Base-by-base conservation (phyloP, 2,797 vertebrate genomes). In the Okamejei kenojei region DNA sequence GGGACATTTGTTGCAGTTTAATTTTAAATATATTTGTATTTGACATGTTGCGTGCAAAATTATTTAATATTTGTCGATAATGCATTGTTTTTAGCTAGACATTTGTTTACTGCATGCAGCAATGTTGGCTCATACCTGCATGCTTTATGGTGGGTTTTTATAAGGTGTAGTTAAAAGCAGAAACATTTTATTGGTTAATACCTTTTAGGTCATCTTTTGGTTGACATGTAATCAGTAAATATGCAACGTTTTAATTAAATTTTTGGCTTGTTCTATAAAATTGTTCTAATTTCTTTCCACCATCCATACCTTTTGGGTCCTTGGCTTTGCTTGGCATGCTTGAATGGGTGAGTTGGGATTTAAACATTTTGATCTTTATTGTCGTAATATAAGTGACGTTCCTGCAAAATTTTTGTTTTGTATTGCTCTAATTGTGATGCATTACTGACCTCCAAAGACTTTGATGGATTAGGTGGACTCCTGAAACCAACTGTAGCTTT, bases 401-500 rank as follows among this genome's bases (percentile, higher is more conserved):
- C 90, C 71, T 74, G 90, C 23, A 92, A 92, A 29, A 29, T 54
- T 76, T 73, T 94, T 93, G 94, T 0, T 94, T 73, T 95, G 94
- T 95, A 94, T 94, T 95, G 54, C 96, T 93, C 86, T 96, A 92
- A 92, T 58, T 58, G 38, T 76, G 45, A 76, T 92, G 35, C 90
- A 92, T 92, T 92, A 92, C 90, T 92, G 71, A 92, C 90, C 71
- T 88, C 96, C 94, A 95, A 96, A 98, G 97, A 97, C 93, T 97
- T 97, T 97, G 98, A 98, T 96, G 96, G 98, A 96, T 96, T 99
- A 97, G 98, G 98, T 95, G 97, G 97, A 95, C 96, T 99, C 94
- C 97, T 99, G 94, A 98, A 98, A 98, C 98, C 98, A 93, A 98
- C 98, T 97, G 97, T 98, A 96, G 95, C 98, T 90, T 97, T 97